Base-by-base conservation (phyloP, 2,113 vertebrate species). In the Condylura cristata region DNA sequence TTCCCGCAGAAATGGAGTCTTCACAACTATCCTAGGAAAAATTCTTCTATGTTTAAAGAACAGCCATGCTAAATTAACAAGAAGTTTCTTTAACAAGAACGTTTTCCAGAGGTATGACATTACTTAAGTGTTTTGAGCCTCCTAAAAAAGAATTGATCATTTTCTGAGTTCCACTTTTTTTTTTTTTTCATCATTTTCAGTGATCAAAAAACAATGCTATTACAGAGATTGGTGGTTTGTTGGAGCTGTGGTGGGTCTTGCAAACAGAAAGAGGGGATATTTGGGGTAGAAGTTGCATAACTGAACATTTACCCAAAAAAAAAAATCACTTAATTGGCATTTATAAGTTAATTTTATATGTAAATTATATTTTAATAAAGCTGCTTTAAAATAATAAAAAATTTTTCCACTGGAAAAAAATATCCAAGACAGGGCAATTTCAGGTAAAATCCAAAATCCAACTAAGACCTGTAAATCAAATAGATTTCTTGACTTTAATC, bases 401-500 rank as follows among this genome's bases (percentile, higher is more conserved):
- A 37, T 48, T 48, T 75, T 48, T 51, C 14, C 48, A 56, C 53
- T 56, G 17, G 74, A 68, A 82, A 68, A 17, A 53, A 83, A 24
- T 53, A 82, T 26, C 48, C 34, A 90, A 65, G 16, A 94, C 30
- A 63, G 26, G 13, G 80, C 37, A 80, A 68, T 34, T 88, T 75
- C 37, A 74, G 41, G 51, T 24, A 56, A 20, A 53, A 53, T 53
- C 11, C 6, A 90, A 95, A 95, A 89, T 53, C 37, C 68, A 76
- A 70, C 65, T 74, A 61, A 80, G 22, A 80, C 18, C n/a, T 72
- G 6, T 28, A 74, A 5, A 80, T 34, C 66, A 76, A 39, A 60
- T 34, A 91, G 75, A 80, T 56, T 85, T 89, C 63, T 44, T 93
- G n/a, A 81, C 51, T 94, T 83, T 90, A 34, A 83, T 53, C 41